These are phyloP conservation scores for Tigriopus californicus DNA, from an alignment of 2,888 invertebrate species.

Conservation along the genomic window DNA sequence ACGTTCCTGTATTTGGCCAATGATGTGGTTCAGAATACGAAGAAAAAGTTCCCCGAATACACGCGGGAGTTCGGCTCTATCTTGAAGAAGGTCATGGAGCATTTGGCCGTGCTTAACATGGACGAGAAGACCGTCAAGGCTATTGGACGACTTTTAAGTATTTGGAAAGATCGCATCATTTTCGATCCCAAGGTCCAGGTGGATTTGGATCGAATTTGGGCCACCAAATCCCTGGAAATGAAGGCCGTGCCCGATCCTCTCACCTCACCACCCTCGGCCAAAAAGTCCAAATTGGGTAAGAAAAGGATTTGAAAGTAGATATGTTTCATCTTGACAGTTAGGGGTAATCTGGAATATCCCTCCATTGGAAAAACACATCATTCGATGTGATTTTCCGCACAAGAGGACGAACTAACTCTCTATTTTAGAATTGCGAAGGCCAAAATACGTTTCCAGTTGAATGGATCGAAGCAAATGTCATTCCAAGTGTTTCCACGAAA, in stretches of 20 bases:
- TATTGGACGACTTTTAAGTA: constrained; percentile 57
- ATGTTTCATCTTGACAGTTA: constrained; percentile 37
- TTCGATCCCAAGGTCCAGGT: constrained; percentile 43
- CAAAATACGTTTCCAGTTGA: no score
- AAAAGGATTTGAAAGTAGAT: background rate
- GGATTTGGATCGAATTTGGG: background rate
- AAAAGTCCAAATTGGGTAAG: constrained; percentile 9
- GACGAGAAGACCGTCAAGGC: constrained; percentile 65
- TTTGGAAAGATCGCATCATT: constrained; percentile 82
- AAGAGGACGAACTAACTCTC: no score
- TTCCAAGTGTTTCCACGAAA: no score
- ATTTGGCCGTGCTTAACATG: constrained; percentile 48
- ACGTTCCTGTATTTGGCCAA: constrained; percentile 96
- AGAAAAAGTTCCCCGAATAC: constrained; percentile 88
- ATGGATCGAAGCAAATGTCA: no score
- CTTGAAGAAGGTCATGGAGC: constrained; percentile 60
- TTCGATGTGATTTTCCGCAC: no score
- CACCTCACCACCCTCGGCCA: background rate
- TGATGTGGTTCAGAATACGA: constrained; percentile 96
- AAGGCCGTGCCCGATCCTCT: background rate
- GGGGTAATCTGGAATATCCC: no score
- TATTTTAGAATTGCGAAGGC: no score
- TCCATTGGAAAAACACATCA: no score
- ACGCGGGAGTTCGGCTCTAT: constrained; percentile 47
- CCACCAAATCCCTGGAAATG: background rate